phyloP scores from a whole-genome alignment of 2,888 invertebrate species.

The Nomada ferruginata region DNA sequence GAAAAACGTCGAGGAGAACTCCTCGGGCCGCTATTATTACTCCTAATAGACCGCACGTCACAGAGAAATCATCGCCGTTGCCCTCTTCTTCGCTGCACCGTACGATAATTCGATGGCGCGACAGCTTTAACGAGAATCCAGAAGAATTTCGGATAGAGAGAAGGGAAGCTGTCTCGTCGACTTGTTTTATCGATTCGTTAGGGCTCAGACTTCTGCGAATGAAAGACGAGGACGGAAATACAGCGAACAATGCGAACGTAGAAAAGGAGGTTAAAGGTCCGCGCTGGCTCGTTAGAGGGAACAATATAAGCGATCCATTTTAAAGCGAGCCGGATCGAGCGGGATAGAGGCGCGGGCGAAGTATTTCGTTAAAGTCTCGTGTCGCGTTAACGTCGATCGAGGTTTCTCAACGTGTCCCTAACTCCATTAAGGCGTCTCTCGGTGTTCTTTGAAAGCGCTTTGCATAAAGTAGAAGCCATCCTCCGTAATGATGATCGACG shows the following conservation, averaged over 20 bases:
- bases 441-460: constrained; percentile 61
- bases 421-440: constrained; percentile 59
- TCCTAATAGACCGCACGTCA: constrained; percentile 82
- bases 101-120: not conserved
- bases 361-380: constrained; percentile 48
- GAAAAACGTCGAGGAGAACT: constrained; percentile 32
- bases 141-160: not conserved
- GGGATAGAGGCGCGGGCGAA: not conserved
- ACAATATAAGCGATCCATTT: not conserved
- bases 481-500: constrained; percentile 62
- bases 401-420: constrained; percentile 49
- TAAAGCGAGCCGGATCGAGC: not conserved
- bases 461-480: constrained; percentile 63
- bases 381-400: constrained; percentile 59
- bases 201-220: too few species aligned
- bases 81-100: constrained; percentile 23
- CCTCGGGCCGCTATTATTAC: constrained; percentile 80
- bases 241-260: not conserved
- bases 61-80: constrained; percentile 42
- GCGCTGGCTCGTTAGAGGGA: not conserved
- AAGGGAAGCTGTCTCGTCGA: not conserved
- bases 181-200: too few species aligned
- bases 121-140: constrained; percentile 21
- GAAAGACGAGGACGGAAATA: too few species aligned
- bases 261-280: not conserved